Base-by-base conservation (phyloP, 2,797 vertebrate species). In the Tenualosa ilisha region DNA sequence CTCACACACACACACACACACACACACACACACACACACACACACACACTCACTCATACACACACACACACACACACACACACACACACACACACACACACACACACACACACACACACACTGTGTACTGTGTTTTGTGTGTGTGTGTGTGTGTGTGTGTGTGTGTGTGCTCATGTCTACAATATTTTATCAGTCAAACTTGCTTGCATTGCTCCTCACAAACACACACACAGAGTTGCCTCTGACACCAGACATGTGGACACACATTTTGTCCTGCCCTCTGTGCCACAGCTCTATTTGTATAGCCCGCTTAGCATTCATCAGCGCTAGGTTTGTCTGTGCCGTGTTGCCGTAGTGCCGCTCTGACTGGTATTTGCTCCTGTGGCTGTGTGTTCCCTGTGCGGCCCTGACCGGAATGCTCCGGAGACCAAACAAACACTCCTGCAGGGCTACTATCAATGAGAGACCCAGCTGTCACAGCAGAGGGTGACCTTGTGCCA, bases 91-190 rank as follows among this genome's bases (percentile, higher is more conserved):
- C 22, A 43, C 43, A 81, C 37, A 50, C 49, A 82, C 40, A 82
- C 81, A 82, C 49, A 82, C 81, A 82, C 49, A 82, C 49, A 82
- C 81, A 53, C 20, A 82, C 49, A 82, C 50, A 82, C 81, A 82
- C 31, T 31, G 31, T 31, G 31, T 31, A 31, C 31, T 31, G 31
- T 31, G 31, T 31, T 31, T 31, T 31, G n/a, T 31, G 31, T 31
- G 31, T 31, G 31, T 31, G 31, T 31, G 31, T 31, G 31, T 31
- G 0, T 31, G 31, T 31, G 31, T 31, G 31, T 31, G 31, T 31
- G 31, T 31, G 31, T 31, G 31, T 31, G 0, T 31, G 31, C 31
- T 31, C 31, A 31, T 31, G 31, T 31, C 31, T 31, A 31, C 31
- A 1, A 31, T 31, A 31, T 31, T 31, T 31, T 31, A 31, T 31